Evolutionary conservation across 2,888 invertebrate genomes (phyloP).

Genomic region (Phania funesta): DNA sequence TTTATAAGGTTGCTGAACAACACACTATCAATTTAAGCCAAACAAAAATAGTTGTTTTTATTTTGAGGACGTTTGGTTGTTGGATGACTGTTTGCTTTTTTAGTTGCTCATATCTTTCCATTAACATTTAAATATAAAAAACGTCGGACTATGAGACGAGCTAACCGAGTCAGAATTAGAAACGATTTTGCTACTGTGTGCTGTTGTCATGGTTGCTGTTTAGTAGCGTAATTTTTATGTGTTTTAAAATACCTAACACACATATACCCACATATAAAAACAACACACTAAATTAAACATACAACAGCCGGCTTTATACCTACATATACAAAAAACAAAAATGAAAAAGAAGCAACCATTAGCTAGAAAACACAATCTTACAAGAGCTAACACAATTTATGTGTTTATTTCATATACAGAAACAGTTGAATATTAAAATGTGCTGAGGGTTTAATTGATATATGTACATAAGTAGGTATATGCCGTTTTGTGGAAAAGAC

Average conservation of each 20-base stretch:
- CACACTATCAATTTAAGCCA: constrained; percentile 27
- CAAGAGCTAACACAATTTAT: constrained; percentile 12
- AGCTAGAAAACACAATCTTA: constrained; percentile 22
- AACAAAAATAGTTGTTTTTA: constrained; percentile 48
- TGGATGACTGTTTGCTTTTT: constrained; percentile 40
- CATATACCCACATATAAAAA: constrained; percentile 11
- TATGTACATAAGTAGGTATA: not conserved
- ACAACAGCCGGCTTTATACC: constrained; percentile 56
- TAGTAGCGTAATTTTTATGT: constrained; percentile 32
- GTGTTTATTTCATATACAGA: not conserved
- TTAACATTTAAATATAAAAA: not conserved
- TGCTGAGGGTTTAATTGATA: too few species aligned
- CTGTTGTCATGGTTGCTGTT: constrained; percentile 20
- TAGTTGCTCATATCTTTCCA: constrained; percentile 36
- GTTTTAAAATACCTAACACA: constrained; percentile 14
- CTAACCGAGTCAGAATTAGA: constrained; percentile 27
- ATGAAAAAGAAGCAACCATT: not conserved
- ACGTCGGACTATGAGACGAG: constrained; percentile 4
- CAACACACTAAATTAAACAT: constrained; percentile 13
- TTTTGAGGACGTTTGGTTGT: constrained; percentile 57
- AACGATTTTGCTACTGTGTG: constrained; percentile 38
- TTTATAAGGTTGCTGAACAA: constrained; percentile 38
- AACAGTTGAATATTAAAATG: not conserved
- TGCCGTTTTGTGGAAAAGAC: not conserved
- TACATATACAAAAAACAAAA: constrained; percentile 6